Percentiles rank a stretch among this genome's conserved stretches.
phyloP scores from a whole-genome alignment of 1,140 invertebrate genomes.

The Hypothenemus hampei region DNA sequence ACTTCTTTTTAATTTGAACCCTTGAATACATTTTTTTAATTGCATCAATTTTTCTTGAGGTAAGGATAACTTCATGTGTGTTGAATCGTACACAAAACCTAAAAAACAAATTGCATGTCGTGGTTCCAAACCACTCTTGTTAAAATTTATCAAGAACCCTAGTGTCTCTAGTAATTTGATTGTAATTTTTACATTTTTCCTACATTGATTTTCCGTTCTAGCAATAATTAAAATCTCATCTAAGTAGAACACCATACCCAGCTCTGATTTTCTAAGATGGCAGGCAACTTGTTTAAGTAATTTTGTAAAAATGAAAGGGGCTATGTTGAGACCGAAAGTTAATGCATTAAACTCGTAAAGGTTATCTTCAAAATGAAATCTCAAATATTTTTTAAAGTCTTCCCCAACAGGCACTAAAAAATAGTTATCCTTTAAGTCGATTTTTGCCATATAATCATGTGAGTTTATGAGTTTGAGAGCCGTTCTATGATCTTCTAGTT shows the following conservation, averaged over 20 bases:
- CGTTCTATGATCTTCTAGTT: conserved; percentile 33
- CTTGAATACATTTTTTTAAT: conserved; percentile 1
- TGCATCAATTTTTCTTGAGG: conserved; percentile 9
- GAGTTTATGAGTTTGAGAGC: conserved; percentile 27
- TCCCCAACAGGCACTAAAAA: conserved; percentile 29
- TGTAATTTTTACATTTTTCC: conserved; percentile 5
- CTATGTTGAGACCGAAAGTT: conserved; percentile 18
- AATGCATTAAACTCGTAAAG: conserved; percentile 20
- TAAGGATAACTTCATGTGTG: conserved; percentile 4
- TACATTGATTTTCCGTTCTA: conserved; percentile 10
- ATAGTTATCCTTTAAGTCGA: conserved; percentile 28
- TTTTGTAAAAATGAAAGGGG: conserved; percentile 15
- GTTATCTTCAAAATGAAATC: conserved; percentile 24
- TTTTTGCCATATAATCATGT: conserved; percentile 24
- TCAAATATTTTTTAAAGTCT: conserved; percentile 26
- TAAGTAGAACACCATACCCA: conserved; percentile 6
- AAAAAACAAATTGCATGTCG: conserved; percentile 8
- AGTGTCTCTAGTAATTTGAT: conserved; percentile 3
- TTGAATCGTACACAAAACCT: conserved; percentile 16
- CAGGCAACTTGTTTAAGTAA: conserved; percentile 11
- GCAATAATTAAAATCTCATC: conserved; percentile 24
- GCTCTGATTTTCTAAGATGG: neutral
- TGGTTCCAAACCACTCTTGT: conserved; percentile 14
- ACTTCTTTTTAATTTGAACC: neutral
- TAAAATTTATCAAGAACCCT: conserved; percentile 16